Conservation (phyloP, 1,140 invertebrate genomes). For the Procambarus clarkii region DNA sequence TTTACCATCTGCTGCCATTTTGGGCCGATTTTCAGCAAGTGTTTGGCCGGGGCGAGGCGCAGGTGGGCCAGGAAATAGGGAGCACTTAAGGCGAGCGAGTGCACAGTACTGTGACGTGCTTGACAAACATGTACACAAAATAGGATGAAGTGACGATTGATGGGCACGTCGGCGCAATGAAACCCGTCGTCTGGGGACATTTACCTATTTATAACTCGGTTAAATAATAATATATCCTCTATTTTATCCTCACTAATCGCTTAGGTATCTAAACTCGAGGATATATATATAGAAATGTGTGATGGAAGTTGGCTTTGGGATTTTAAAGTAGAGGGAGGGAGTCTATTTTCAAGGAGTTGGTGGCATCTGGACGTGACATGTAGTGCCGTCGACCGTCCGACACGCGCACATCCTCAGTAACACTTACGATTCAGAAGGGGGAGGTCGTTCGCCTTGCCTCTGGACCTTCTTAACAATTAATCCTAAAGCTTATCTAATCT, state of each 20-base stretch:
- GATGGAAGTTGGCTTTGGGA: neutral
- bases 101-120: neutral
- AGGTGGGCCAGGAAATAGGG: neutral
- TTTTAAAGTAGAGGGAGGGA: neutral
- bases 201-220: neutral
- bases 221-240: neutral
- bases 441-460: constrained; percentile 55
- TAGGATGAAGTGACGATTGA: constrained; percentile 48
- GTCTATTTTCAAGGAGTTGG: neutral
- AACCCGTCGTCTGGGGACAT: constrained; percentile 29
- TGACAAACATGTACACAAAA: constrained; percentile 41
- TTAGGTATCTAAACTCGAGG: neutral
- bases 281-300: neutral
- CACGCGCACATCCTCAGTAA: constrained; percentile 62
- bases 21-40: too few species aligned
- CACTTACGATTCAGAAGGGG: constrained; percentile 49
- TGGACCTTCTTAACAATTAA: constrained; percentile 60
- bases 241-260: neutral
- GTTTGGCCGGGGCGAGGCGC: too few species aligned
- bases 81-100: neutral
- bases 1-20: neutral
- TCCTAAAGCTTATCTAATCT: constrained; percentile 51
- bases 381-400: constrained; percentile 58
- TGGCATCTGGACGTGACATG: constrained; percentile 53
- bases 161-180: constrained; percentile 52